phyloP scores from a whole-genome alignment of 2,888 invertebrate genomes.

The Oasisia sp. region DNA sequence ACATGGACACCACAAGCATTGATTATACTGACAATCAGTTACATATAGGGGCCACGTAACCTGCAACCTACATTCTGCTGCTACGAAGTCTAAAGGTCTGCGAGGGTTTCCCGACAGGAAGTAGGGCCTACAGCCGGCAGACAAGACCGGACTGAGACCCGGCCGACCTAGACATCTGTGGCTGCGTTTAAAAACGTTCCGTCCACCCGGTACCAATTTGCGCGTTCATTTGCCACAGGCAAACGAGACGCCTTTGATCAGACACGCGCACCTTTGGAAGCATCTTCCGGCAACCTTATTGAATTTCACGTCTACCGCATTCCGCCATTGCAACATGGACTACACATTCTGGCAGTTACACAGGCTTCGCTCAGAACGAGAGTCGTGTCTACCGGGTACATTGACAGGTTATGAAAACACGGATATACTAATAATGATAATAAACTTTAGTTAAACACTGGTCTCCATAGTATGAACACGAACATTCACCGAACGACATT shows the following conservation, averaged over 20 bases:
- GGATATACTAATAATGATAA: too few species aligned
- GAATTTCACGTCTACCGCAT: slow-evolving; percentile 2
- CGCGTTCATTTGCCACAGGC: not conserved
- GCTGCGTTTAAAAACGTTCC: not conserved
- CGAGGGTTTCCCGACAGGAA: not conserved
- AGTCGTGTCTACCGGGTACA: not conserved
- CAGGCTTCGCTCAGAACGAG: not conserved
- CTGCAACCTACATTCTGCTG: not conserved
- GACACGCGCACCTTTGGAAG: not conserved
- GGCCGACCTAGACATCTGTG: not conserved
- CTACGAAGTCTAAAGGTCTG: not conserved
- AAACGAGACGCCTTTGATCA: not conserved
- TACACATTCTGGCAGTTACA: not conserved
- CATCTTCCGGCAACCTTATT: not conserved
- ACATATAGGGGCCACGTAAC: too few species aligned
- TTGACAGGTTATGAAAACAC: too few species aligned
- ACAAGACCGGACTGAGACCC: not conserved
- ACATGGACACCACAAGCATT: too few species aligned
- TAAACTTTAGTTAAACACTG: too few species aligned
- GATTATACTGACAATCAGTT: too few species aligned
- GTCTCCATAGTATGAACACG: too few species aligned
- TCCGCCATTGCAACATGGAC: not conserved
- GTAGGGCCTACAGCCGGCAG: not conserved
- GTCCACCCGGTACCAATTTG: not conserved
- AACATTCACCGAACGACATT: too few species aligned